phyloP scores from a whole-genome alignment of 2,113 vertebrate species.

The Peromyscus polionotus region DNA sequence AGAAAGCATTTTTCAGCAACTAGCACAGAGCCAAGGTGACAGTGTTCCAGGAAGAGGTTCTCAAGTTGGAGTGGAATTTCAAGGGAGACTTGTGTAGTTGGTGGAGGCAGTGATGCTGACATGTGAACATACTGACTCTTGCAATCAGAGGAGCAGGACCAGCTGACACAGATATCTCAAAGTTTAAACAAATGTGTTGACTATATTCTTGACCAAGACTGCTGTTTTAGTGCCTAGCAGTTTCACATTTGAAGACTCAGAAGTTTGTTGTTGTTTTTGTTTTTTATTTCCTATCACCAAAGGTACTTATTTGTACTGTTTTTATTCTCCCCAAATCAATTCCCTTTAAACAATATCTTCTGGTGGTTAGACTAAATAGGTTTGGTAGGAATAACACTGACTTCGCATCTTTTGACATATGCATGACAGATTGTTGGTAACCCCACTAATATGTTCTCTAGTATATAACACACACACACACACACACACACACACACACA shows the following conservation, averaged over 20 bases:
- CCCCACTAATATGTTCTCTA: neutral
- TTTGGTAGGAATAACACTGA: neutral
- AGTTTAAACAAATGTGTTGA: neutral
- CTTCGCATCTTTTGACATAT: neutral
- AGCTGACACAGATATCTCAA: neutral
- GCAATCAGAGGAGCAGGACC: neutral
- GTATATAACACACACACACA: neutral
- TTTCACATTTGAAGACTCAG: neutral
- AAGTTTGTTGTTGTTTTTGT: neutral
- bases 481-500: neutral
- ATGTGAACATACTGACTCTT: fast-evolving
- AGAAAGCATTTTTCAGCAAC: neutral
- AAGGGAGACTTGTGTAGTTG: neutral
- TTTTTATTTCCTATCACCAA: neutral
- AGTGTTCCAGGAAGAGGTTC: neutral
- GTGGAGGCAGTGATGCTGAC: too few relatives aligned
- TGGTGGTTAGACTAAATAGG: neutral
- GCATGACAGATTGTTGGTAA: neutral
- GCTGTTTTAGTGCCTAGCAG: neutral
- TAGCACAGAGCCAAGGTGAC: neutral
- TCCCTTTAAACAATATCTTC: neutral
- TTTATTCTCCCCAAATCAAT: neutral
- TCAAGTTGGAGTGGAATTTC: neutral
- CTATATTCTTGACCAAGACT: neutral
- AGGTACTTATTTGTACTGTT: neutral